These are phyloP conservation scores for Heliconius melpomene DNA, from an alignment of 1,140 invertebrate species.

Conservation along the genomic window DNA sequence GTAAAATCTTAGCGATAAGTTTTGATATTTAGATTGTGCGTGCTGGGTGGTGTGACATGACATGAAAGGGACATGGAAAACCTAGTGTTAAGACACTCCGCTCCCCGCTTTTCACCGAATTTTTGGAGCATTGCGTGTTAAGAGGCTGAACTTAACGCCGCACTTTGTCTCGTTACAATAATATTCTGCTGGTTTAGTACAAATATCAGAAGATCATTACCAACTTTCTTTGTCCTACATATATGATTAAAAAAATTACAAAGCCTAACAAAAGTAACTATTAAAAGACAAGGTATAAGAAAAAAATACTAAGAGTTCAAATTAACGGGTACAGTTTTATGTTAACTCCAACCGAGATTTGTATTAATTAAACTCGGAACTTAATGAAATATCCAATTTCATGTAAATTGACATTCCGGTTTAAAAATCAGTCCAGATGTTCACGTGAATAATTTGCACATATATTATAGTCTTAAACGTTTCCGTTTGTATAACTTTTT, in stretches of 20 bases:
- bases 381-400: constrained; percentile 13
- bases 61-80: not conserved
- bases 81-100: not conserved
- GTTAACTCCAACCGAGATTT: not conserved
- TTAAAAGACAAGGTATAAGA: too few relatives aligned
- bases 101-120: too few relatives aligned
- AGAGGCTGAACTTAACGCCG: too few relatives aligned
- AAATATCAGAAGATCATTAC: too few relatives aligned
- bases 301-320: not conserved
- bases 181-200: too few relatives aligned
- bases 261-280: too few relatives aligned
- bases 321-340: not conserved
- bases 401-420: constrained; percentile 7
- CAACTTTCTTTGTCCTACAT: too few relatives aligned
- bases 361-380: constrained; percentile 6
- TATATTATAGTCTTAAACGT: not conserved
- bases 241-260: too few relatives aligned
- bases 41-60: too few relatives aligned
- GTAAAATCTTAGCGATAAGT: not conserved
- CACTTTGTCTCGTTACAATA: too few relatives aligned
- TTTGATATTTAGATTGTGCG: too few relatives aligned
- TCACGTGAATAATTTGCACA: constrained; percentile 12
- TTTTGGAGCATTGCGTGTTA: too few relatives aligned
- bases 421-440: constrained; percentile 9
- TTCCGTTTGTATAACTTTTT: not conserved